A percentile compares a stretch with the other conserved stretches of the same genome.
These are phyloP conservation scores for Gadopsis bispinosus DNA, from an alignment of 2,797 vertebrate genomes.

Conservation along the genomic window DNA sequence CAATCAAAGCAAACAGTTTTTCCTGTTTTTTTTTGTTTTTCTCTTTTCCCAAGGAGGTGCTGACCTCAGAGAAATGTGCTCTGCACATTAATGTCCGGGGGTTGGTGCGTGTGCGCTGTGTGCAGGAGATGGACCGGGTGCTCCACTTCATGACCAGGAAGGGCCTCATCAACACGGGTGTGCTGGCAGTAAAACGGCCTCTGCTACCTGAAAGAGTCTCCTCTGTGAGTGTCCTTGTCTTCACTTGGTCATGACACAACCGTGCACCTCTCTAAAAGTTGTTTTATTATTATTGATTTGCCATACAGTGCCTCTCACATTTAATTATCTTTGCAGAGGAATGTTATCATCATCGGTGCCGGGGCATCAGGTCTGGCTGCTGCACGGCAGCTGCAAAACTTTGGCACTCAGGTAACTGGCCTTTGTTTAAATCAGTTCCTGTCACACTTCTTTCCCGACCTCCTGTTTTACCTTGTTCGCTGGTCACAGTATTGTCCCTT, in stretches of 20 bases:
- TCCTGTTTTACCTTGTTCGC: not conserved
- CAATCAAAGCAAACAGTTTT: accelerated
- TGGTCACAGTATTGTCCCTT: not conserved
- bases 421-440: not conserved
- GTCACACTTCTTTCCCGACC: too few relatives aligned
- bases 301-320: not conserved
- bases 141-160: slow-evolving; percentile 97
- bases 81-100: slow-evolving; percentile 93
- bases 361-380: slow-evolving; percentile 95
- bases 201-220: slow-evolving; percentile 91
- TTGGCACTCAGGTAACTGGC: slow-evolving; percentile 91
- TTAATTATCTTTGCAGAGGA: slow-evolving; percentile 84
- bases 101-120: slow-evolving; percentile 90
- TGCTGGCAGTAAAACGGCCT: slow-evolving; percentile 87
- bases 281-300: not conserved
- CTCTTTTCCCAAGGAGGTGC: slow-evolving; percentile 86
- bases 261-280: not conserved
- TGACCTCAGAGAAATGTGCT: slow-evolving; percentile 91
- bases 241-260: not conserved
- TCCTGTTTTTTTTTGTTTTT: not conserved
- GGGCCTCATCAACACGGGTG: slow-evolving; percentile 96
- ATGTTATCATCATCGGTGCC: slow-evolving; percentile 92
- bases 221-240: slow-evolving; percentile 82
- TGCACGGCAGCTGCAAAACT: slow-evolving; percentile 95
- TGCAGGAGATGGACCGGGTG: slow-evolving; percentile 94